A percentile compares a stretch with the other conserved stretches of the same genome.
phyloP scores from a whole-genome alignment of 2,113 vertebrate genomes.

The Fulica atra region DNA sequence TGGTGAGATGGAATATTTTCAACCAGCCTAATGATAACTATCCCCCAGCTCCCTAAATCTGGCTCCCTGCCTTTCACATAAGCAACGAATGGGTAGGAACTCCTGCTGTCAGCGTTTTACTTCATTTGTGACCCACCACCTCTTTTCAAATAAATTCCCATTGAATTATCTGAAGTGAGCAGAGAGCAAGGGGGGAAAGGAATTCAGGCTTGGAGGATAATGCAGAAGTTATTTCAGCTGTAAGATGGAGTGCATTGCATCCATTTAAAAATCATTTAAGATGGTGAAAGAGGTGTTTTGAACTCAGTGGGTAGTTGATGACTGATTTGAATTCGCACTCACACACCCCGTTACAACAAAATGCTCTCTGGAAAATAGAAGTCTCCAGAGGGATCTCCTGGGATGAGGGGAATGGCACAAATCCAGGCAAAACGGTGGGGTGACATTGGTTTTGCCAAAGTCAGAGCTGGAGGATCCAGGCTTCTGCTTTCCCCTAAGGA shows the following conservation, averaged over 20 bases:
- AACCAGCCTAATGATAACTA: neutral
- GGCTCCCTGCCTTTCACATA: neutral
- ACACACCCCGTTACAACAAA: neutral
- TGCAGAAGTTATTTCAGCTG: constrained; percentile 46
- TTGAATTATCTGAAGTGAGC: constrained; percentile 50
- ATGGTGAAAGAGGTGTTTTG: neutral
- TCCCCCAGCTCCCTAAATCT: neutral
- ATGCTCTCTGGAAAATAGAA: constrained; percentile 9
- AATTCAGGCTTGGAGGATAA: constrained; percentile 30
- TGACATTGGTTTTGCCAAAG: neutral
- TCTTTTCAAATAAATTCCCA: constrained; percentile 50
- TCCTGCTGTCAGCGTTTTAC: constrained; percentile 40
- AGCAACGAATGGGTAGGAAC: neutral
- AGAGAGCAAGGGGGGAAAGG: neutral
- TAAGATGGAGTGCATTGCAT: constrained; percentile 27
- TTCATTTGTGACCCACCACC: constrained; percentile 57
- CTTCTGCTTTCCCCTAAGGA: too few relatives aligned
- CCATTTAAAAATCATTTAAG: constrained; percentile 64
- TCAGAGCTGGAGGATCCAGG: neutral
- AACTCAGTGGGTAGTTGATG: constrained; percentile 47
- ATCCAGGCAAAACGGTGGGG: neutral
- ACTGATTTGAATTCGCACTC: constrained; percentile 25
- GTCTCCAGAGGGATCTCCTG: neutral
- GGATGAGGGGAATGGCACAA: neutral
- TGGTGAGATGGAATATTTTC: neutral